These are phyloP conservation scores for Caenorhabditis virilis DNA, from an alignment of 2,888 invertebrate genomes.

Conservation along the genomic window DNA sequence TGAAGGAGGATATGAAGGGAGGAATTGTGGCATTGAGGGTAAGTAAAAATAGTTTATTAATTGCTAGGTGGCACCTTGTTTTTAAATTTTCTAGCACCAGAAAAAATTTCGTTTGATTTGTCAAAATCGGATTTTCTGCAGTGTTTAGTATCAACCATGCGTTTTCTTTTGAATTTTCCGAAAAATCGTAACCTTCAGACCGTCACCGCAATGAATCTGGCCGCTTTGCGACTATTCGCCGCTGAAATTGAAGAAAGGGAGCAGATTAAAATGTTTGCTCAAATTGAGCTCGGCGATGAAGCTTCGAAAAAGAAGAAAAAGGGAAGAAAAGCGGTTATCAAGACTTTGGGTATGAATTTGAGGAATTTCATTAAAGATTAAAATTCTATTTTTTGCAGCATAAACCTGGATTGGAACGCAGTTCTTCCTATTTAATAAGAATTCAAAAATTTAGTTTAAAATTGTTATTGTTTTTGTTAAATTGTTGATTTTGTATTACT, in stretches of 20 bases:
- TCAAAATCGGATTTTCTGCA: no score
- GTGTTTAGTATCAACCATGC: no score
- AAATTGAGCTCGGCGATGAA: conserved; percentile 23
- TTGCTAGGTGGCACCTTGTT: no score
- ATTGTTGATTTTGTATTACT: no score
- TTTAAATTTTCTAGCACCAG: no score
- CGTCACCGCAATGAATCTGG: conserved; percentile 82
- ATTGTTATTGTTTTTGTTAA: no score
- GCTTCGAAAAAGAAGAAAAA: conserved; percentile 39
- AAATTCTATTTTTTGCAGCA: no score
- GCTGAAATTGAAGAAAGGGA: conserved; percentile 79
- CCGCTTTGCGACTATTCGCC: conserved; percentile 80
- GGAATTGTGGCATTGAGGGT: conserved; percentile 72
- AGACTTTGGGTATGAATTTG: conserved; percentile 23
- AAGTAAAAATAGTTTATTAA: conserved; percentile 5
- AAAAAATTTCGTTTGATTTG: no score
- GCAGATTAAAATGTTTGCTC: conserved; percentile 72
- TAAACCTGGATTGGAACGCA: no score
- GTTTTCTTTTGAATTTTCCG: background rate
- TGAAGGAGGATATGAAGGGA: conserved; percentile 75
- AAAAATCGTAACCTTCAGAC: conserved; percentile 74
- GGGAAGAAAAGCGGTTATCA: conserved; percentile 42
- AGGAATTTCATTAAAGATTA: no score
- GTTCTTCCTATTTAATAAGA: no score
- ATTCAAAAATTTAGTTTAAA: no score